These are phyloP conservation scores for Paelopatides confundens DNA, from an alignment of 53 echinoderm and acorn worm species.

Conservation along the genomic window DNA sequence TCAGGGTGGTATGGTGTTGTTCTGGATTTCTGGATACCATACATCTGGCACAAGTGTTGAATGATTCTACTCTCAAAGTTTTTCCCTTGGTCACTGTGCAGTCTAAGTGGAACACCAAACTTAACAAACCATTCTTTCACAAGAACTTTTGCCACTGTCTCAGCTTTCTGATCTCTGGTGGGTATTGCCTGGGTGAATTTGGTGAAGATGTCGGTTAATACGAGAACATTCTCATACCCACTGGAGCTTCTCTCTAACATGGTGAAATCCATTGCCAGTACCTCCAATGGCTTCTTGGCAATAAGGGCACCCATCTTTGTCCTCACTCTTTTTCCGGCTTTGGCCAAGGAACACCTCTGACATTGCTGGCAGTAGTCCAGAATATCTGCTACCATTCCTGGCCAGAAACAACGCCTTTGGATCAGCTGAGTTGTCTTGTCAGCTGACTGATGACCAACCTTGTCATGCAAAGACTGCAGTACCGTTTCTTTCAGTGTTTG, in stretches of 20 bases:
- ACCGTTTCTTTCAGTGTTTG: conserved; percentile 37
- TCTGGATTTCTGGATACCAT: conserved; percentile 61
- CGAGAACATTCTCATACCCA: conserved; percentile 66
- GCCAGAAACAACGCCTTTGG: conserved; percentile 64
- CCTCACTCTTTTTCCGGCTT: conserved; percentile 53
- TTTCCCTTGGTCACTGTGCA: conserved; percentile 83
- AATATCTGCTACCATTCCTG: conserved; percentile 55
- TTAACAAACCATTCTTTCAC: conserved; percentile 78
- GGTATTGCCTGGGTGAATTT: conserved; percentile 71
- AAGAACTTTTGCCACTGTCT: conserved; percentile 69
- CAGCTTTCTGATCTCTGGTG: conserved; percentile 70
- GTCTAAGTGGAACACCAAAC: conserved; percentile 65
- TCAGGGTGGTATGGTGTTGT: conserved; percentile 59
- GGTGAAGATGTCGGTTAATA: conserved; percentile 78
- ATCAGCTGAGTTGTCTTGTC: conserved; percentile 57
- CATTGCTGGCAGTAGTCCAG: conserved; percentile 48
- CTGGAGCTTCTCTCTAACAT: conserved; percentile 51
- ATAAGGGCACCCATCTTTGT: conserved; percentile 46
- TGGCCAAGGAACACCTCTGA: conserved; percentile 65
- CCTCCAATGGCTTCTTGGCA: conserved; percentile 61
- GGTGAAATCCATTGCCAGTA: conserved; percentile 72
- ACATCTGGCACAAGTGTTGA: conserved; percentile 53
- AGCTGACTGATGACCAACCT: conserved; percentile 61
- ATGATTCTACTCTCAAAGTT: conserved; percentile 82
- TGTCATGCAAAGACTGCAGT: conserved; percentile 60